Conservation (phyloP, 2,113 vertebrate species). For the Sterrhoptilus dennistouni region DNA sequence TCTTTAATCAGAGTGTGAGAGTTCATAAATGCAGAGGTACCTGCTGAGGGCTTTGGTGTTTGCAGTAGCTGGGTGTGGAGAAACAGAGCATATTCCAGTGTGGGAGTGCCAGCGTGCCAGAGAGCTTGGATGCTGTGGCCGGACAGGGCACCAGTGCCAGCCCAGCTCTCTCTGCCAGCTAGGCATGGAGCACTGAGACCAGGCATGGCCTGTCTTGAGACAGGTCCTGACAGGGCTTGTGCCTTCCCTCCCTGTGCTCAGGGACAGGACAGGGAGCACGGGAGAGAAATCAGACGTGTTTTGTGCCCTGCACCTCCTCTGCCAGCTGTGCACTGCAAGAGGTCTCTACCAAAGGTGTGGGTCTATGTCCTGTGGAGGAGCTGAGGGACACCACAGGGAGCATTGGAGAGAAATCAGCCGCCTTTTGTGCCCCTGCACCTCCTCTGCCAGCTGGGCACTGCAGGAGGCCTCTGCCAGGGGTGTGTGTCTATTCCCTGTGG, state of each 20-base stretch:
- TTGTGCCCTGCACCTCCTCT: fast-evolving
- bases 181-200: fast-evolving
- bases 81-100: fast-evolving
- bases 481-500: too few species aligned
- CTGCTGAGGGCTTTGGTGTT: background rate
- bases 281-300: background rate
- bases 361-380: too few species aligned
- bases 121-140: background rate
- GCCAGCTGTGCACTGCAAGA: fast-evolving
- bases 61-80: fast-evolving
- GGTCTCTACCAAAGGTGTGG: fast-evolving
- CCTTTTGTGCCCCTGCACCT: too few species aligned
- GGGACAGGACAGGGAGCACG: fast-evolving
- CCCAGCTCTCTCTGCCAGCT: fast-evolving
- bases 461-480: too few species aligned
- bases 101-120: fast-evolving
- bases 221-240: fast-evolving
- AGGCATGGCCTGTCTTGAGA: fast-evolving
- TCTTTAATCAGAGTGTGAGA: background rate
- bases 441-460: too few species aligned
- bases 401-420: too few species aligned
- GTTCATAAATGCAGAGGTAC: background rate
- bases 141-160: fast-evolving
- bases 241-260: fast-evolving
- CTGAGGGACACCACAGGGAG: too few species aligned